Evolutionary conservation across 2,797 vertebrate species (phyloP), one percentile per base, ranked within the genome.

Genomic region (Psittacula echo): DNA sequence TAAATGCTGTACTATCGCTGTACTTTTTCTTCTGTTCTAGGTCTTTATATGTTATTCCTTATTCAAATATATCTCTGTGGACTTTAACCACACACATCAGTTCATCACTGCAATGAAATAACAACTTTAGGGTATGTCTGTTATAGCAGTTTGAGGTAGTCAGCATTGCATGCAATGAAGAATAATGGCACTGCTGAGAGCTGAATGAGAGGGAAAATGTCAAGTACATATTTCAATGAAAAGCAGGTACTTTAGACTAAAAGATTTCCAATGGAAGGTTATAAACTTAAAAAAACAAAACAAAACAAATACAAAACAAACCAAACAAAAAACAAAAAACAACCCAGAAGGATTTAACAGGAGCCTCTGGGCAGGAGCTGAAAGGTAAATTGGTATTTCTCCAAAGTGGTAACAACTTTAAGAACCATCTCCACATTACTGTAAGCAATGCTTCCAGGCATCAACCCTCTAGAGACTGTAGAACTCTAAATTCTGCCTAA

Each of bases 91-190:
- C 32, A 27, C 10, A 50, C 9, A 56, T 84, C 68, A 75, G 62
- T 89, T 92, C 58, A 89, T 39, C 20, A 84, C 42, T 73, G 60
- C 60, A 81, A 60, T 41, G 61, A 93, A 95, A 94, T 67, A 39
- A 1, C 42, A 87, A 4, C 45, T 88, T 87, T 8, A 67, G 30
- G 26, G 11, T 75, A 44, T 47, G 8, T 42, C 50, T 89, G 3
- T 74, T 81, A 65, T 1, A 95, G 47, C 47, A 92, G 42, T 84
- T 92, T 70, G 50, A 86, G 61, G 60, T 65, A 87, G 65, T 76
- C 70, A 81, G 16, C 11, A 72, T 20, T 90, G 30, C 51, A 81
- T 72, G 61, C 82, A 90, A 90, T 90, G 48, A 91, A 84, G 30
- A 91, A 72, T 76, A 92, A 90, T 54, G 42, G 5, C 44, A 72